These are phyloP conservation scores for Octomys mimax DNA, from an alignment of 2,797 vertebrate species.

Conservation along the genomic window DNA sequence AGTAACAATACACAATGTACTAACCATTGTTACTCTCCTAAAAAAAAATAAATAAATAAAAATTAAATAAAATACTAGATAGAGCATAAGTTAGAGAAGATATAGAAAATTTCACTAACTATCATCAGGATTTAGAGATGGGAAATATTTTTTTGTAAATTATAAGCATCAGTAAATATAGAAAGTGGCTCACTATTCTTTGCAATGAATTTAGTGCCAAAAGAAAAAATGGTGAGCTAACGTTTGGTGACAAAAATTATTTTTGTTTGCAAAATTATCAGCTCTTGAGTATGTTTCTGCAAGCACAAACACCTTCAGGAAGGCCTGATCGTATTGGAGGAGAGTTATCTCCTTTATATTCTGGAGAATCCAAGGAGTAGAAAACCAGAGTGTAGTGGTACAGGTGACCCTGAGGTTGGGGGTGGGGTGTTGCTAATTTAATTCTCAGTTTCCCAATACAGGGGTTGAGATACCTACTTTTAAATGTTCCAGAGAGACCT, in stretches of 20 bases:
- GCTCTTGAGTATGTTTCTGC: neutral
- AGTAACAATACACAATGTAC: no score
- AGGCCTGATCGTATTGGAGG: neutral
- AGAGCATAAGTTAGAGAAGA: neutral
- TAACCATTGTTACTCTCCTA: no score
- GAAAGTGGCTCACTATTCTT: neutral
- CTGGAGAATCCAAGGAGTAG: neutral
- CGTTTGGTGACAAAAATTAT: conserved; percentile 43
- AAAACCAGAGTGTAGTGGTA: neutral
- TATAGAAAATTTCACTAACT: neutral
- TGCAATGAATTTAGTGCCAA: neutral
- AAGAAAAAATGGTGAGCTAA: neutral
- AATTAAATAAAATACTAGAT: no score
- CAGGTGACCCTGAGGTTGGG: neutral
- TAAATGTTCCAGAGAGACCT: neutral
- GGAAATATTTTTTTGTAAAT: neutral
- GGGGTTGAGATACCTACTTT: neutral
- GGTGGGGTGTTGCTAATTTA: neutral
- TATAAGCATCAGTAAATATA: neutral
- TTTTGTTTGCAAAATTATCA: conserved; percentile 44
- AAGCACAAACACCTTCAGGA: neutral
- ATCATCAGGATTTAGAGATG: conserved; percentile 1
- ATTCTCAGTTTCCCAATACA: neutral
- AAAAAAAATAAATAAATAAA: no score
- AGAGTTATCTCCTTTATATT: neutral